Evolutionary conservation across 1,140 invertebrate genomes (phyloP).

Genomic region (Leguminivora glycinivorella): DNA sequence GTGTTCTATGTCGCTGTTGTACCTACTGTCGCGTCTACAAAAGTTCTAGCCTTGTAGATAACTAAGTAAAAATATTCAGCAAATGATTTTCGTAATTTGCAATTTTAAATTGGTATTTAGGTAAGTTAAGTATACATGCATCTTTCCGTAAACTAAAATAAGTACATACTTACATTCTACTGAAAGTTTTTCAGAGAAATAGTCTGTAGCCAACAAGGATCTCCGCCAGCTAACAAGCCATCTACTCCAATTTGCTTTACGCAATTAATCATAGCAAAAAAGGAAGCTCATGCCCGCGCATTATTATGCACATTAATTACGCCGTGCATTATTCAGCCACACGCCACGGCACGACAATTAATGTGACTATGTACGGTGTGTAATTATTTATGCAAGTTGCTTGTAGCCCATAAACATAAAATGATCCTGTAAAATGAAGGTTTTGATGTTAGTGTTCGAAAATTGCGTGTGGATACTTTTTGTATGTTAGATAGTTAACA

Average conservation of each 20-base stretch:
- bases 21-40: too few species aligned
- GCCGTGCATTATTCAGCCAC: slow-evolving; percentile 66
- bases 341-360: slow-evolving; percentile 34
- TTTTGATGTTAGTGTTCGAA: background rate
- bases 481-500: too few species aligned
- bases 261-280: slow-evolving; percentile 76
- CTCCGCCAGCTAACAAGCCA: slow-evolving; percentile 13
- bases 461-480: background rate
- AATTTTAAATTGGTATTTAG: too few species aligned
- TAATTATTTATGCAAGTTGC: background rate
- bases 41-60: too few species aligned
- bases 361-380: slow-evolving; percentile 3
- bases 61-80: too few species aligned
- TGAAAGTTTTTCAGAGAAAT: too few species aligned
- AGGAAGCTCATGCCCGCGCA: slow-evolving; percentile 73
- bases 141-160: too few species aligned
- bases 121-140: too few species aligned
- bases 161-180: too few species aligned
- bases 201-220: background rate
- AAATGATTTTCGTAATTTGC: too few species aligned
- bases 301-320: slow-evolving; percentile 79
- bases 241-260: slow-evolving; percentile 62
- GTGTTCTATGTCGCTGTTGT: too few species aligned
- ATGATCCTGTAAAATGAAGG: background rate
- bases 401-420: background rate